A percentile compares a stretch with the other conserved stretches of the same genome.
phyloP scores from a whole-genome alignment of 2,888 invertebrate genomes.

The Lasioglossum figueresi region DNA sequence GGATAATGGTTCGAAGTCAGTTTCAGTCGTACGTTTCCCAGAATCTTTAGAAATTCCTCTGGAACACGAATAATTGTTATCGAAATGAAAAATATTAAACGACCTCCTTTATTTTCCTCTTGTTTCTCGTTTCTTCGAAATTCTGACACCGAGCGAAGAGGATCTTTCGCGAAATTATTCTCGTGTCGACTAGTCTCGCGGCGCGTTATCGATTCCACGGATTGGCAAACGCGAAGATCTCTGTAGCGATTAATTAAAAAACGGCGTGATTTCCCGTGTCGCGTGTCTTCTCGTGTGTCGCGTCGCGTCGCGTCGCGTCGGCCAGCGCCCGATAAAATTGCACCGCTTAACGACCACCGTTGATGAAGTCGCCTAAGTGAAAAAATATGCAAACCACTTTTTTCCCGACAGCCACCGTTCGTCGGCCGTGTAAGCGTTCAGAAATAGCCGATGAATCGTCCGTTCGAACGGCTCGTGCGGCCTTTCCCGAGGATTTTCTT shows the following conservation, averaged over 20 bases:
- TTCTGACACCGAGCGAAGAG: not conserved
- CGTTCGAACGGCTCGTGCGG: conserved; percentile 8
- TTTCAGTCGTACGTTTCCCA: not conserved
- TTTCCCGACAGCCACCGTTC: conserved; percentile 28
- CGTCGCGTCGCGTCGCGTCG: conserved; percentile 24
- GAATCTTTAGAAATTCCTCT: not conserved
- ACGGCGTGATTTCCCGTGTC: conserved; percentile 28
- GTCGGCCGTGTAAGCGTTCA: conserved; percentile 36
- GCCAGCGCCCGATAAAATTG: conserved; percentile 61
- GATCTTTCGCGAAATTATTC: not conserved
- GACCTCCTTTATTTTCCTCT: not conserved
- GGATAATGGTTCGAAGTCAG: conserved; percentile 58
- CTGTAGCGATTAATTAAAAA: conserved; percentile 38
- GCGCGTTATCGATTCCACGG: conserved; percentile 12
- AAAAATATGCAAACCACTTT: conserved; percentile 62
- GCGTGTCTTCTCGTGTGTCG: conserved; percentile 38
- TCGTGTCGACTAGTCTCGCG: not conserved
- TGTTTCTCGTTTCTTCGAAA: not conserved
- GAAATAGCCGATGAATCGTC: conserved; percentile 52
- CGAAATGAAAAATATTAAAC: not conserved
- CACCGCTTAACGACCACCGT: conserved; percentile 64
- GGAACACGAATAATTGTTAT: not conserved
- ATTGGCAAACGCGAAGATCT: conserved; percentile 2
- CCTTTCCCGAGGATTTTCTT: not conserved
- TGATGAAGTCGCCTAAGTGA: conserved; percentile 66